These are phyloP conservation scores for Pelodytes ibericus DNA, from an alignment of 2,797 vertebrate species.

Conservation along the genomic window DNA sequence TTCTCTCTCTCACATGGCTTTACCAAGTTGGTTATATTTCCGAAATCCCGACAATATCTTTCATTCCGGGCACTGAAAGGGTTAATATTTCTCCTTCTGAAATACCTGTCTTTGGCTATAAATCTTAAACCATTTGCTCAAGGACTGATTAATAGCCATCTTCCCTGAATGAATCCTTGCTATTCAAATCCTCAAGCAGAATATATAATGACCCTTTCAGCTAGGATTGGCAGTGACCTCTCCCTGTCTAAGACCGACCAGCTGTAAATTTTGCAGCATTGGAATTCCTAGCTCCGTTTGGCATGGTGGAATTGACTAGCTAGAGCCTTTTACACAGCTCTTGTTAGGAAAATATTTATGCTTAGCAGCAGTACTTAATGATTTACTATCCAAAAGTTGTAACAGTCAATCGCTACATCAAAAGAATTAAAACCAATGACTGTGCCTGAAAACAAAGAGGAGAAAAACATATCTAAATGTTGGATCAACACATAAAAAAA, in stretches of 20 bases:
- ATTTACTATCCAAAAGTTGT: slow-evolving; percentile 9
- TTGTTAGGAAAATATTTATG: slow-evolving; percentile 21
- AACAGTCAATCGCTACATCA: neutral
- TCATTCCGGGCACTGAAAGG: neutral
- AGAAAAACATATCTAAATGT: too few relatives aligned
- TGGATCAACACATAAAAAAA: too few relatives aligned
- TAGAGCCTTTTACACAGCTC: neutral
- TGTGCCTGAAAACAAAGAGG: too few relatives aligned
- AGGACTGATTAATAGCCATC: neutral
- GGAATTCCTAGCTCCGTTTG: slow-evolving; percentile 26
- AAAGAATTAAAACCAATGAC: neutral
- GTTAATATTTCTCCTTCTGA: slow-evolving; percentile 1
- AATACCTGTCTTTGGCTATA: neutral
- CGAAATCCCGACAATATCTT: neutral
- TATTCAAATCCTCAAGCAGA: neutral
- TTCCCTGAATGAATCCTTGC: neutral
- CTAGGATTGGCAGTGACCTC: neutral
- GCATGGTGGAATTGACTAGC: slow-evolving; percentile 23
- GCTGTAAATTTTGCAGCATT: slow-evolving; percentile 37
- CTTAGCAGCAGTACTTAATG: slow-evolving; percentile 1
- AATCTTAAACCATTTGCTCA: slow-evolving; percentile 6
- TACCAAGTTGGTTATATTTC: neutral
- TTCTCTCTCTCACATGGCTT: neutral
- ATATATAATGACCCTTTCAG: slow-evolving; percentile 24
- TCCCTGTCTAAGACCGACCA: slow-evolving; percentile 5